These are phyloP conservation scores for Linyphia triangularis DNA, from an alignment of 2,888 invertebrate genomes.

Conservation along the genomic window DNA sequence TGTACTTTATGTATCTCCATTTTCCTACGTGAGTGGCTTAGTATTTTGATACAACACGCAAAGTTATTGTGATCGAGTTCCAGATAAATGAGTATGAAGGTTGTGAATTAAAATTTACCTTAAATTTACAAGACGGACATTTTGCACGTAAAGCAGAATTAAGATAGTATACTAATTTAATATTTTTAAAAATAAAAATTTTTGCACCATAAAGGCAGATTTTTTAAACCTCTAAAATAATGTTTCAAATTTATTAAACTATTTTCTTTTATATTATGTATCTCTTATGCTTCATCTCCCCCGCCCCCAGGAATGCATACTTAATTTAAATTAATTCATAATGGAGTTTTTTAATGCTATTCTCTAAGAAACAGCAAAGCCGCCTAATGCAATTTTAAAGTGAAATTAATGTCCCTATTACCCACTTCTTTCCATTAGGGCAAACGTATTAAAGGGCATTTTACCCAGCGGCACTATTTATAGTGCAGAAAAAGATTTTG, in stretches of 20 bases:
- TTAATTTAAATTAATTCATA: background rate
- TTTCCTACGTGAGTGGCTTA: background rate
- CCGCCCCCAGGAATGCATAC: background rate
- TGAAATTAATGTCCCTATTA: conserved; percentile 58
- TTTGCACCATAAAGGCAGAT: background rate
- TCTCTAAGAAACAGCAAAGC: background rate
- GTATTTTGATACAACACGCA: background rate
- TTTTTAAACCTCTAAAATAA: background rate
- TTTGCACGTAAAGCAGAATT: background rate
- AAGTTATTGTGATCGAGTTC: too few species aligned
- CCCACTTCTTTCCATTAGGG: conserved; percentile 47
- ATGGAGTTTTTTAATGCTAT: conserved; percentile 3
- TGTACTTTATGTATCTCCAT: too few species aligned
- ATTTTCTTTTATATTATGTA: background rate
- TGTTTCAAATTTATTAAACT: background rate
- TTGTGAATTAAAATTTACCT: background rate
- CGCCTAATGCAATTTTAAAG: conserved; percentile 52
- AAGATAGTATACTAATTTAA: background rate
- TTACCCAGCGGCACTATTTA: conserved; percentile 33
- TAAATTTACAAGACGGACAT: background rate
- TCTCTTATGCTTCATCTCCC: background rate
- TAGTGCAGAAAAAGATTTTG: conserved; percentile 17
- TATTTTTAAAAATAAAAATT: too few species aligned
- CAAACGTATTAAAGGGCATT: conserved; percentile 52
- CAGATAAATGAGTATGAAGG: too few species aligned